A percentile compares a stretch with the other conserved stretches of the same genome.
Conservation (phyloP, 2,797 vertebrate species). For the Hydrolagus colliei region DNA sequence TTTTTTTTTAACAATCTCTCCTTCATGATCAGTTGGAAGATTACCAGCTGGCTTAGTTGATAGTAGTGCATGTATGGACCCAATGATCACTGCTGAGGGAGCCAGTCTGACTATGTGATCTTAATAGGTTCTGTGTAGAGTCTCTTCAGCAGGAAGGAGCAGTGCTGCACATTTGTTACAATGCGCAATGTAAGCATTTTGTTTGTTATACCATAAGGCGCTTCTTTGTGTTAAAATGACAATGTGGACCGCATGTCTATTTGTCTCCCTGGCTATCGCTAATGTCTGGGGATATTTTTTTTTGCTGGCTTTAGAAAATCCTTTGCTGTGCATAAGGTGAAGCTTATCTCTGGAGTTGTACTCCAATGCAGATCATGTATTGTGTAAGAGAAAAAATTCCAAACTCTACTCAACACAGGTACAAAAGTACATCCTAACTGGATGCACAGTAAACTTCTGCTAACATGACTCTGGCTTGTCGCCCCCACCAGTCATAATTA, state of each 20-base stretch:
- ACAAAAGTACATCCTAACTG: neutral
- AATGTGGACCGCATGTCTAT: neutral
- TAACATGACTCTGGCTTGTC: too few relatives aligned
- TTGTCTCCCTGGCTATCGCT: neutral
- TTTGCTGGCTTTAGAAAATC: neutral
- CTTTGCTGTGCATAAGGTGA: neutral
- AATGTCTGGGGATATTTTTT: conserved; percentile 7
- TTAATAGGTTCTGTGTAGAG: neutral
- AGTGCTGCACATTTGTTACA: neutral
- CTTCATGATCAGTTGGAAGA: too few relatives aligned
- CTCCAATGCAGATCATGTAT: too few relatives aligned
- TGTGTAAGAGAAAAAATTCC: neutral
- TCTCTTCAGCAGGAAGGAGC: neutral
- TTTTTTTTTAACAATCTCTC: too few relatives aligned
- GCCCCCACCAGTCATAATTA: too few relatives aligned
- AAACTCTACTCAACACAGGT: neutral
- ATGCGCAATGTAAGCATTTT: conserved; percentile 13
- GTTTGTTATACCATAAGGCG: neutral
- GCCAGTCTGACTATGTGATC: too few relatives aligned
- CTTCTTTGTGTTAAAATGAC: conserved; percentile 16
- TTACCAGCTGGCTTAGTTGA: too few relatives aligned
- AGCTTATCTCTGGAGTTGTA: neutral
- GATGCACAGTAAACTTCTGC: too few relatives aligned
- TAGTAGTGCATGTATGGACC: too few relatives aligned
- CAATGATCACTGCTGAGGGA: too few relatives aligned